Evolutionary conservation across 1,140 invertebrate species (phyloP), one percentile per base, ranked within the genome.

Genomic region (Tetramorium parvispinum): DNA sequence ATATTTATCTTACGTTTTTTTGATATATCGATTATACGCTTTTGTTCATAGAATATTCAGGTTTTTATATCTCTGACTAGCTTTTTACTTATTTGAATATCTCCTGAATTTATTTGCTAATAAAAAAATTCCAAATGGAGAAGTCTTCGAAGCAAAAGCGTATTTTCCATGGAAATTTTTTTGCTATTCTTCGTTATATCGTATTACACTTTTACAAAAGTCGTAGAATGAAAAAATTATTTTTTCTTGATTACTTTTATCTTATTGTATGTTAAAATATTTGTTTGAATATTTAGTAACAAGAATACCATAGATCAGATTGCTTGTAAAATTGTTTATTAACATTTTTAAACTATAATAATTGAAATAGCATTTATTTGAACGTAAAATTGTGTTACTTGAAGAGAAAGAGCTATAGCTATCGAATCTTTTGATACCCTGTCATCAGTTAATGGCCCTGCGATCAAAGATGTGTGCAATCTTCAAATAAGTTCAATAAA

Each of bases 1-100:
- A 51, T 81, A 24, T 81, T 81, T 81, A 70, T 70, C 78, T 81
- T 70, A n/a, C 78, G 21, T 53, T 70, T 73, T 40, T 40, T 68
- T 24, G 40, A 68, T 27, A 75, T 73, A 83, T 75, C 51, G 63
- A 81, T 70, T 70, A 46, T 75, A 49, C 79, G 13, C 24, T 70
- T 59, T 21, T 32, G 53, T n/a, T 49, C 40, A 10, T 18, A 3
- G 55, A 13, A 83, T 83, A 73, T 59, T 71, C 79, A 13, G 79
- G 24, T 46, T 75, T 83, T 61, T 82, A 37, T 83, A 37, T 75
- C 43, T 32, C 40, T 7, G 68, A 40, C 24, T 53, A 16, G 18
- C 46, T 59, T 75, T 83, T 75, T 59, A 43, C 65, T 59, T 46
- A 43, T 70, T 70, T 55, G 32, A 55, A 27, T 16, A 7, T 59